These are phyloP conservation scores for Coilia nasus DNA, from an alignment of 2,797 vertebrate species.

Conservation along the genomic window DNA sequence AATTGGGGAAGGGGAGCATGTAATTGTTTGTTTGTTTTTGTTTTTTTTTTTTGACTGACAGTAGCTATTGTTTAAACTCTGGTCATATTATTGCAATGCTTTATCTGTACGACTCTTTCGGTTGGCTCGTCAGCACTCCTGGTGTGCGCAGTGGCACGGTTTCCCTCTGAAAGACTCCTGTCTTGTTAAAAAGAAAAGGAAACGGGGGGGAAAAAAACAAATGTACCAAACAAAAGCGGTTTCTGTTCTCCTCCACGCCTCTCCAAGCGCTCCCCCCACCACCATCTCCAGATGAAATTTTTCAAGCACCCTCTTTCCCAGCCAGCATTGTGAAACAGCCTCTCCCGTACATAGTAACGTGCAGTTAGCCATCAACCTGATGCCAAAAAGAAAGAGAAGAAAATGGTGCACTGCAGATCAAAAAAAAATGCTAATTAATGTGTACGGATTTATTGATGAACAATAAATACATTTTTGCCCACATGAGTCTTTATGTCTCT, in stretches of 20 bases:
- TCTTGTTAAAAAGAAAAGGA: constrained; percentile 7
- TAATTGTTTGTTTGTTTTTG: constrained; percentile 31
- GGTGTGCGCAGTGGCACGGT: constrained; percentile 26
- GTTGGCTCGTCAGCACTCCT: constrained; percentile 38
- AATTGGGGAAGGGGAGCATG: constrained; percentile 59
- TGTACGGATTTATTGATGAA: neutral
- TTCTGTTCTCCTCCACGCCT: constrained; percentile 46
- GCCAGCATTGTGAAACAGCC: constrained; percentile 45
- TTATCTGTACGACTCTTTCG: constrained; percentile 52
- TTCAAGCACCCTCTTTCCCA: constrained; percentile 51
- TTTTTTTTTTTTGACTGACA: constrained; percentile 41
- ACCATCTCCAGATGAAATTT: constrained; percentile 30
- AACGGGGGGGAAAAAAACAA: neutral
- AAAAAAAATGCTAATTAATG: constrained; percentile 33
- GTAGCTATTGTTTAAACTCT: constrained; percentile 56
- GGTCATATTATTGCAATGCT: constrained; percentile 59
- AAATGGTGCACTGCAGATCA: constrained; percentile 44
- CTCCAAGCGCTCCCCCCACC: constrained; percentile 46
- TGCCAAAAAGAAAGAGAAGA: constrained; percentile 43
- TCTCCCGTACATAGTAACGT: neutral
- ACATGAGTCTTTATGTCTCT: constrained; percentile 44
- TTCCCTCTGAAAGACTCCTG: constrained; percentile 18
- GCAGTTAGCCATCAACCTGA: constrained; percentile 45
- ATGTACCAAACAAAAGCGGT: constrained; percentile 30
- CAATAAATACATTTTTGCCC: neutral